Conservation (phyloP, 2,888 invertebrate genomes). For the Aelia acuminata region DNA sequence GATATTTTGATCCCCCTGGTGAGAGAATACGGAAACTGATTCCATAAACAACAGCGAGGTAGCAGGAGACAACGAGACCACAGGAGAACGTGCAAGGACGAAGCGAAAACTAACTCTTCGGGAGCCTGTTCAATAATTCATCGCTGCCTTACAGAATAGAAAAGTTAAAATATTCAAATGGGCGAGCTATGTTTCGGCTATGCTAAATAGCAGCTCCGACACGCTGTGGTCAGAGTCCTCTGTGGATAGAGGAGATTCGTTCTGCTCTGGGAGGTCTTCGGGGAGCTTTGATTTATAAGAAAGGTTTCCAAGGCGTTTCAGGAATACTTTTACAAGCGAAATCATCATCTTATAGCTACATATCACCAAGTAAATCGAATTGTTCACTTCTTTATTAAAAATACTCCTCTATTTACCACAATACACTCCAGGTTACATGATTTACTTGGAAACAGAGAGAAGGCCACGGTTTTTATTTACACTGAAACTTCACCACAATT, state of each 20-base stretch:
- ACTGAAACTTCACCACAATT: too few relatives aligned
- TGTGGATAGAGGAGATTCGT: background rate
- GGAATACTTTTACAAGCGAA: too few relatives aligned
- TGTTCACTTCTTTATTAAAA: too few relatives aligned
- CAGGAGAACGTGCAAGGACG: conserved; percentile 15
- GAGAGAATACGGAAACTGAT: background rate
- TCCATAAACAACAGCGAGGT: background rate
- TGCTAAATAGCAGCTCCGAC: background rate
- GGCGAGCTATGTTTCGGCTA: conserved; percentile 24
- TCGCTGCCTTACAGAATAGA: background rate
- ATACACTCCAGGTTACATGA: too few relatives aligned
- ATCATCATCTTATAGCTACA: too few relatives aligned
- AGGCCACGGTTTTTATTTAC: too few relatives aligned
- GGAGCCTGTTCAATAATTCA: conserved; percentile 10
- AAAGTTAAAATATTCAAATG: conserved; percentile 20
- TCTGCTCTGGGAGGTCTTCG: conserved; percentile 4
- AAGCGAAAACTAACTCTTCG: background rate
- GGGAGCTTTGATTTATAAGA: too few relatives aligned
- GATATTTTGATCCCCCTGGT: background rate
- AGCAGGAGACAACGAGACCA: conserved; percentile 6
- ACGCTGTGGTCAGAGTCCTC: background rate
- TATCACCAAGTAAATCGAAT: too few relatives aligned
- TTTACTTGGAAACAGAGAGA: too few relatives aligned
- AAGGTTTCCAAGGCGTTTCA: too few relatives aligned
- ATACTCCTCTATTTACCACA: too few relatives aligned